These are phyloP conservation scores for Dolichomitus sp. DNA, from an alignment of 2,888 invertebrate species.

Conservation along the genomic window DNA sequence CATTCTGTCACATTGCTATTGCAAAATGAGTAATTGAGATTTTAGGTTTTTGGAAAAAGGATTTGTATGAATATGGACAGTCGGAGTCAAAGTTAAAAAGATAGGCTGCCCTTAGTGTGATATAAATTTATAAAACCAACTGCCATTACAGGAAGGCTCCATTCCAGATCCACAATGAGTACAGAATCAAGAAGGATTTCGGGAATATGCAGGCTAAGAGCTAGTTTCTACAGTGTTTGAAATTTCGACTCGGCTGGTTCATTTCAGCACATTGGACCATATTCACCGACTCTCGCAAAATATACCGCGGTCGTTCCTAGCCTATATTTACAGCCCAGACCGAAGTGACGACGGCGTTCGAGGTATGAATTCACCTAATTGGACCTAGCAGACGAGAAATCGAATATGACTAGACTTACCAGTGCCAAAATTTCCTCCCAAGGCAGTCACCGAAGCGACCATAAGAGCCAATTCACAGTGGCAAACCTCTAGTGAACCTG, in stretches of 20 bases:
- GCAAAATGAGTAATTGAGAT: too few relatives aligned
- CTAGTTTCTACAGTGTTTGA: too few relatives aligned
- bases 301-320: background rate
- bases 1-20: too few relatives aligned
- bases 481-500: background rate
- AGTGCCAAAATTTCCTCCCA: conserved; percentile 4
- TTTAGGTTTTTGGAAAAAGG: background rate
- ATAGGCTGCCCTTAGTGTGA: too few relatives aligned
- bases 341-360: conserved; percentile 2
- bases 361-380: conserved; percentile 31
- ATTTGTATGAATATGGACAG: too few relatives aligned
- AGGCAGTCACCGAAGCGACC: background rate
- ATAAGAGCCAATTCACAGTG: conserved; percentile 24
- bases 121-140: too few relatives aligned
- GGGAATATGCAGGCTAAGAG: too few relatives aligned
- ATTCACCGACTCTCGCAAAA: background rate
- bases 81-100: too few relatives aligned
- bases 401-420: conserved; percentile 17
- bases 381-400: conserved; percentile 41
- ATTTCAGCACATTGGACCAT: background rate
- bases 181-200: too few relatives aligned
- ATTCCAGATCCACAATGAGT: too few relatives aligned
- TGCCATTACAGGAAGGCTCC: too few relatives aligned
- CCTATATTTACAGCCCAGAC: conserved; percentile 1
- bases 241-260: background rate